Conservation (phyloP, 2,797 vertebrate genomes). For the Urosaurus nigricauda region DNA sequence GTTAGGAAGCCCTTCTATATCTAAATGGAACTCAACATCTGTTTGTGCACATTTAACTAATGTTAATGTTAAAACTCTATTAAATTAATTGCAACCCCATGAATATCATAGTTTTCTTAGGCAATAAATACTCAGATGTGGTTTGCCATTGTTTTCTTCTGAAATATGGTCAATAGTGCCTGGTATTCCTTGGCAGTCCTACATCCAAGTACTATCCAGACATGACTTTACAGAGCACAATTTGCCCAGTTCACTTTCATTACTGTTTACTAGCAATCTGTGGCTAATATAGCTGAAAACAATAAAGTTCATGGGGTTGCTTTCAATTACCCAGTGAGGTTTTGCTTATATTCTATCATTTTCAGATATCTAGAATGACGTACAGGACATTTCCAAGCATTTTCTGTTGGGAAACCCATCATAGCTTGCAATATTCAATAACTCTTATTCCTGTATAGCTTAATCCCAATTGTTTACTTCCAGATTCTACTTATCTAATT, state of each 20-base stretch:
- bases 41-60: no score
- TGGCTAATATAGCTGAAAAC: background rate
- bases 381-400: background rate
- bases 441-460: background rate
- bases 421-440: background rate
- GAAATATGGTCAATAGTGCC: no score
- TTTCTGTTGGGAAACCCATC: background rate
- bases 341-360: background rate
- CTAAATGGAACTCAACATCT: no score
- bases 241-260: background rate
- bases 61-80: no score
- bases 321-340: background rate
- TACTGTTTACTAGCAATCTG: background rate
- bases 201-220: no score
- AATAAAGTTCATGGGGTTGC: background rate
- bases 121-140: no score
- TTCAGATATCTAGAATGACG: background rate
- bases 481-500: conserved; percentile 28
- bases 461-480: conserved; percentile 1
- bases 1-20: background rate
- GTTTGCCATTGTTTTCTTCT: no score
- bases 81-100: no score
- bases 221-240: no score
- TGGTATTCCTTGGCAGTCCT: no score
- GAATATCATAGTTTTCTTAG: no score